These are phyloP conservation scores for Psilopsiagon aymara DNA, from an alignment of 2,113 vertebrate species.

Conservation along the genomic window DNA sequence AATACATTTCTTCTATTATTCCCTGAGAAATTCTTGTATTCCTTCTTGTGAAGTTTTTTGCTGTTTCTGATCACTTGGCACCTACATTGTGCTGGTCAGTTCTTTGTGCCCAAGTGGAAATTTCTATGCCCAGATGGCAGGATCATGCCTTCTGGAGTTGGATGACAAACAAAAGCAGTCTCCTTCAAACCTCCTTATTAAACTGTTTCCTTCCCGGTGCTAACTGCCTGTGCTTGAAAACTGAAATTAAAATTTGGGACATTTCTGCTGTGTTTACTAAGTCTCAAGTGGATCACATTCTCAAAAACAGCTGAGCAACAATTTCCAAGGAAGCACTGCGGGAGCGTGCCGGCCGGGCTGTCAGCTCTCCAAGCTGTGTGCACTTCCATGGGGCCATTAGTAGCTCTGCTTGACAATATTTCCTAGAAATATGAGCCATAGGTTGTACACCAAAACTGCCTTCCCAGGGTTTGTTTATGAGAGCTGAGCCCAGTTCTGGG, in stretches of 20 bases:
- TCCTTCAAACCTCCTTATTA: not conserved
- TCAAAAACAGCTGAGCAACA: not conserved
- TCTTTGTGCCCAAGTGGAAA: not conserved
- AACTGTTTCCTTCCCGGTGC: not conserved
- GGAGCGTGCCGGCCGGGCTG: not conserved
- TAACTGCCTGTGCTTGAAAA: not conserved
- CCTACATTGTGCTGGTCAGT: not conserved
- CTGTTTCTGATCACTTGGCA: not conserved
- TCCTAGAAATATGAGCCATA: not conserved
- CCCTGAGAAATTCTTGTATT: not conserved
- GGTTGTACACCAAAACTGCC: not conserved
- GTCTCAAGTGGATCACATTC: not conserved
- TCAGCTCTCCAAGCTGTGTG: rapidly evolving
- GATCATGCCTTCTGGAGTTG: not conserved
- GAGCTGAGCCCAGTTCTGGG: not conserved
- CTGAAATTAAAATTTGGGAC: not conserved
- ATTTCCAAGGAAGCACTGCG: not conserved
- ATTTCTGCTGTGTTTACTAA: not conserved
- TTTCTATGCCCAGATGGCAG: not conserved
- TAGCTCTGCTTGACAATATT: not conserved
- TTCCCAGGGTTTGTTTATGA: not conserved
- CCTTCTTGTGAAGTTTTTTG: not conserved
- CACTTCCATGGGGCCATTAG: rapidly evolving
- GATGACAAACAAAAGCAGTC: not conserved
- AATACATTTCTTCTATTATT: not conserved